Evolutionary conservation across 2,113 vertebrate species (phyloP), one percentile per base, ranked within the genome.

Genomic region (Ploceus nigricollis): DNA sequence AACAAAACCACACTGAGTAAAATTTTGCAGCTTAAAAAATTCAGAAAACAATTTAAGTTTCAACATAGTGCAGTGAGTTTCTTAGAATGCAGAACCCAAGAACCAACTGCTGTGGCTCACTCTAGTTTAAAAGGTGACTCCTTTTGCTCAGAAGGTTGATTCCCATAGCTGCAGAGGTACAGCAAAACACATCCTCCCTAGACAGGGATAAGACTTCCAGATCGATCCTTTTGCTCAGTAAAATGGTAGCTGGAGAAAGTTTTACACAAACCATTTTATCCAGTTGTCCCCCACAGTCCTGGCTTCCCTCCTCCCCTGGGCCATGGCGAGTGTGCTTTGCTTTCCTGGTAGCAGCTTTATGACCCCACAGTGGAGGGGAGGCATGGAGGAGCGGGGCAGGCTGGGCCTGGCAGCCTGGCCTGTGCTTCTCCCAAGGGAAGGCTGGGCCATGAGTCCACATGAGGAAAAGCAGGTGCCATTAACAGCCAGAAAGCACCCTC

Each of bases 211-310:
- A 90, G 94, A 39, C 48, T 92, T 96, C 79, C 2, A 28, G 70
- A 89, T 83, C 89, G 37, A 50, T 83, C 73, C 86, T 96, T 96
- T 95, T 40, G 30, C 90, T 91, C 92, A 89, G 89, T 75, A 82
- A 94, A 95, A 92, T 70, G 57, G 73, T 70, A 93, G 61, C 73
- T n/a, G 75, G 78, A 95, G 66, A 63, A 90, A 80, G 57, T 65
- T 56, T 68, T 72, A 69, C 83, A 87, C 83, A 90, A 93, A 90
- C 44, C 64, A 40, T 69, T 71, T 89, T 77, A 56, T 92, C 75
- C 75, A 58, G 53, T 66, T 81, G 54, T 72, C 78, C 60, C 77
- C 71, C 88, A 30, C 40, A 50, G 66, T 73, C 79, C 42, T 60
- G 93, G 54, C 83, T 84, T 94, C 68, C 63, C 64, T 61, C 53